These are phyloP conservation scores for Digitonthophagus gazella DNA, from an alignment of 2,888 invertebrate genomes.

Conservation along the genomic window DNA sequence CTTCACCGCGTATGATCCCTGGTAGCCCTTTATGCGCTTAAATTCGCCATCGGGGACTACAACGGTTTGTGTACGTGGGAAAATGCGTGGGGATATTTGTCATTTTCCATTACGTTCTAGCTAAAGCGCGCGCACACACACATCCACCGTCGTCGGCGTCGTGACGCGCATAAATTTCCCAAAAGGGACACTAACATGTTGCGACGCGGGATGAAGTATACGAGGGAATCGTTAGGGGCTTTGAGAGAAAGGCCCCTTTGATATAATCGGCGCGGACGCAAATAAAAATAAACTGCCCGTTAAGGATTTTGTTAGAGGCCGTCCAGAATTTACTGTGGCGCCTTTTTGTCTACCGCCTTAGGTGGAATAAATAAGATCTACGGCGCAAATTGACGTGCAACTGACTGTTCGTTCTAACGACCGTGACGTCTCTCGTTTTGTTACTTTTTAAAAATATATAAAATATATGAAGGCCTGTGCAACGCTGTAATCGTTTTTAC, in stretches of 20 bases:
- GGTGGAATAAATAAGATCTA: slow-evolving; percentile 5
- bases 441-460: neutral
- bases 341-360: slow-evolving; percentile 8
- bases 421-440: neutral
- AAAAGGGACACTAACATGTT: neutral
- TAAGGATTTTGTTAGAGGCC: slow-evolving; percentile 12
- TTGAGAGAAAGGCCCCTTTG: slow-evolving; percentile 10
- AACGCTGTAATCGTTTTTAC: too few relatives aligned
- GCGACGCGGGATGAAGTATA: neutral
- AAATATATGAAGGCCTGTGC: too few relatives aligned
- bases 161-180: neutral
- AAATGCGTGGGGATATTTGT: neutral
- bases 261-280: slow-evolving; percentile 15
- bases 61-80: neutral
- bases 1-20: neutral
- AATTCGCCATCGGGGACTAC: neutral
- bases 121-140: neutral
- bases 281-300: slow-evolving; percentile 17
- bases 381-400: slow-evolving; percentile 4
- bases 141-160: neutral
- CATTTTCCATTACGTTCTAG: neutral
- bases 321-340: slow-evolving; percentile 10
- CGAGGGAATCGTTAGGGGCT: slow-evolving; percentile 9
- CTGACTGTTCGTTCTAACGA: slow-evolving; percentile 5
- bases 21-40: neutral